These are phyloP conservation scores for Paratilapia polleni DNA, from an alignment of 2,113 vertebrate species.

Conservation along the genomic window DNA sequence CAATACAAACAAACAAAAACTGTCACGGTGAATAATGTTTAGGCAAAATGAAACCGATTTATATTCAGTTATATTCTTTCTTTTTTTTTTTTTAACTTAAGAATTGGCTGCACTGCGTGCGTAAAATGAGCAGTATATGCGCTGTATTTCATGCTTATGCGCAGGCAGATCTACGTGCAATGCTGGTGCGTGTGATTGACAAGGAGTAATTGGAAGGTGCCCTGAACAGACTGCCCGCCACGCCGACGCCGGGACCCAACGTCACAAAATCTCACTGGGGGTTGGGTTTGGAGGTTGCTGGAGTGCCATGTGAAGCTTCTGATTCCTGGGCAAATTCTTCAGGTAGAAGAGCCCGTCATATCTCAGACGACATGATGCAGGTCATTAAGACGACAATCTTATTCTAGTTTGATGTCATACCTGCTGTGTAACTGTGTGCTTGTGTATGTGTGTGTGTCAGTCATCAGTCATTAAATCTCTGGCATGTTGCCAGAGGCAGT, in stretches of 20 bases:
- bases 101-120: neutral
- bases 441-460: conserved; percentile 40
- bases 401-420: conserved; percentile 27
- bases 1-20: neutral
- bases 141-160: neutral
- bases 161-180: neutral
- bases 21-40: neutral
- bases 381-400: conserved; percentile 9
- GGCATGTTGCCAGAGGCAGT: conserved; percentile 65
- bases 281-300: neutral
- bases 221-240: conserved; percentile 75
- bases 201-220: conserved; percentile 66
- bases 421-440: conserved; percentile 2
- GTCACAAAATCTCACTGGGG: conserved; percentile 80
- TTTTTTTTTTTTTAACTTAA: neutral
- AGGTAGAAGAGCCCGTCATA: conserved; percentile 35
- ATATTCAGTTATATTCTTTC: neutral
- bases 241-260: conserved; percentile 88
- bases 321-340: conserved; percentile 40
- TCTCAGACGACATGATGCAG: neutral
- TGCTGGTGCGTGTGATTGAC: conserved; percentile 59
- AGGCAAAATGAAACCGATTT: neutral
- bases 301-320: neutral
- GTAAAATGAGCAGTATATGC: conserved; percentile 3
- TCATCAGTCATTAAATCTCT: conserved; percentile 70